Evolutionary conservation across 2,113 vertebrate species (phyloP), one percentile per base, ranked within the genome.

Genomic region (Tenrec ecaudatus): DNA sequence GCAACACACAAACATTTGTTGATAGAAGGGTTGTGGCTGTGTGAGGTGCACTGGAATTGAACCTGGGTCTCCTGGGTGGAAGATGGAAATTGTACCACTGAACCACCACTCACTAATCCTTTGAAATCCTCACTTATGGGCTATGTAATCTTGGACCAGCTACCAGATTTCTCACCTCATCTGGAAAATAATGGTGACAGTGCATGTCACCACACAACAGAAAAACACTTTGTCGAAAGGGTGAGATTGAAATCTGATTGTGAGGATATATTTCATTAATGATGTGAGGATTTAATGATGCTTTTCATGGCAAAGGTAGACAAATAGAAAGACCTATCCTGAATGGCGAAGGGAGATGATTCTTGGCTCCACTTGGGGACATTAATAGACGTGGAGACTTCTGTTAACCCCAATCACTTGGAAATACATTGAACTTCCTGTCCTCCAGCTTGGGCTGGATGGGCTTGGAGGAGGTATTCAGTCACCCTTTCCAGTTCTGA

Each of bases 401-500:
- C 75, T 15, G 1, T 64, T 62, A 10, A 36, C 27, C 33, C 17
- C 38, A 10, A 25, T 36, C 11, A 84, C 27, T 9, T 20, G 78
- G 19, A 27, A 29, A 4, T 4, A n/a, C 8, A 38, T 11, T 12
- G 2, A 12, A 10, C 20, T 11, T 2, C 0, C 0, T 0, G 0
- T 19, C 15, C 66, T 0, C 15, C 4, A 22, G 4, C 29, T 23
- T 64, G 58, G 85, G 71, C 36, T 38, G 16, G 11, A 11, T 2
- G 2, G 27, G 57, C 9, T 7, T 27, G 57, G 58, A 4, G 31
- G 20, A 36, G 69, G 11, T 33, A 25, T 36, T 58, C 62, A 0
- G 60, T 82, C 78, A 19, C 17, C 69, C 20, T 6, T 77, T 40
- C 71, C 66, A 23, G 60, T 25, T 10, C 17, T 96, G 92, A 93